These are phyloP conservation scores for Myiopsitta monachus DNA, from an alignment of 2,113 vertebrate species.

Conservation along the genomic window DNA sequence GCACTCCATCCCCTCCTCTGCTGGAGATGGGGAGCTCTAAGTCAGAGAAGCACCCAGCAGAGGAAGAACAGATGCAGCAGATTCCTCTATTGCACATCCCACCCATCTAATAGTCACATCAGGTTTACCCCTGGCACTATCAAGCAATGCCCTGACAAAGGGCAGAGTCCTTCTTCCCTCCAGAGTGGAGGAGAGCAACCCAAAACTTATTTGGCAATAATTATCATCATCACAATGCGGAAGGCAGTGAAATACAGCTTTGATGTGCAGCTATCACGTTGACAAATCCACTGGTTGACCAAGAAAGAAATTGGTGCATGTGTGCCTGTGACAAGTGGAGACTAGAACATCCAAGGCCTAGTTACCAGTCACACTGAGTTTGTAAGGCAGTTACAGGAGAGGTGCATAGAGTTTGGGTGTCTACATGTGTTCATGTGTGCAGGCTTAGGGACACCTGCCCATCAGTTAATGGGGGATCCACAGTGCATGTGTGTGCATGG, in stretches of 20 bases:
- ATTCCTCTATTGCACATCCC: background rate
- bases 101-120: background rate
- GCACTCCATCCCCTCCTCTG: background rate
- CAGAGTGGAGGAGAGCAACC: accelerated
- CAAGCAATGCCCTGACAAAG: background rate
- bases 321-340: background rate
- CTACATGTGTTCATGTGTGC: background rate
- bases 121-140: background rate
- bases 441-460: background rate
- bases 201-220: constrained; percentile 88
- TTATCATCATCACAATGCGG: constrained; percentile 88
- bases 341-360: background rate
- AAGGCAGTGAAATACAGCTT: constrained; percentile 89
- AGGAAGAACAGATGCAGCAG: background rate
- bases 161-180: background rate
- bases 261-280: constrained; percentile 75
- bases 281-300: constrained; percentile 78
- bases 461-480: background rate
- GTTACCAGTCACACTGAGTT: background rate
- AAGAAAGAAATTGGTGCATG: background rate
- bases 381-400: background rate
- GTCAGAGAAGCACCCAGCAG: background rate
- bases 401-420: too few relatives aligned
- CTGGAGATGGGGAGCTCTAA: background rate
- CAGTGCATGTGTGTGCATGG: background rate